Base-by-base conservation (phyloP, 1,140 invertebrate species). In the Pachyrhynchus sulphureomaculatus region DNA sequence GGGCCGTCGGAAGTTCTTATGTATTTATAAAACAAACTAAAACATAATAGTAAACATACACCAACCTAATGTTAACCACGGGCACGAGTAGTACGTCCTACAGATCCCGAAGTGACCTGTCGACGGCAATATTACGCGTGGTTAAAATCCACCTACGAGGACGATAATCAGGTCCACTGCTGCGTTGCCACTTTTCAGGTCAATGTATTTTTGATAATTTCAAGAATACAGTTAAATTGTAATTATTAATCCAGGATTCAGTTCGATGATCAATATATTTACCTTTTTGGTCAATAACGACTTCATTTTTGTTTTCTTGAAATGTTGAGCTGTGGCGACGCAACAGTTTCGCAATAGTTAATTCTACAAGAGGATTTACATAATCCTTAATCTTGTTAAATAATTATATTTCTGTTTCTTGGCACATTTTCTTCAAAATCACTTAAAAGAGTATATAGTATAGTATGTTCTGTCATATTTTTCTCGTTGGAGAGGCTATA, bases 51-150 rank as follows among this genome's bases (percentile, higher is more conserved):
- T 18, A 58, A 45, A 58, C 44, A 48, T 10, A 41, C 33, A 41
- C 34, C 41, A 24, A 58, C 29, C 34, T 12, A 29, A 54, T 42
- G 33, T 33, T 34, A 58, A 48, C 44, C 55, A 58, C 55, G 44
- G 55, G 15, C 45, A 49, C 55, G 55, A 47, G 44, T 33, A 6
- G n/a, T 34, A 39, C 55, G 24, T 58, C 55, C 55, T 42, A 58
- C 55, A 45, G 45, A 26, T 58, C 53, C 53, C 53, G 36, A 41
- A 42, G 13, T 56, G 53, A 56, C 36, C 53, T 39, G 41, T 29
- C 53, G 39, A 41, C 42, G 41, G 36, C 29, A 10, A 2, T n/a
- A n/a, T n/a, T 51, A 48, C 29, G 29, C 15, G 12, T 21, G 12
- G 18, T 20, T 24, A 4, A 17, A 26, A 26, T 41, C 52, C 41